phyloP scores from a whole-genome alignment of 2,797 vertebrate species.

The Potorous gilbertii region DNA sequence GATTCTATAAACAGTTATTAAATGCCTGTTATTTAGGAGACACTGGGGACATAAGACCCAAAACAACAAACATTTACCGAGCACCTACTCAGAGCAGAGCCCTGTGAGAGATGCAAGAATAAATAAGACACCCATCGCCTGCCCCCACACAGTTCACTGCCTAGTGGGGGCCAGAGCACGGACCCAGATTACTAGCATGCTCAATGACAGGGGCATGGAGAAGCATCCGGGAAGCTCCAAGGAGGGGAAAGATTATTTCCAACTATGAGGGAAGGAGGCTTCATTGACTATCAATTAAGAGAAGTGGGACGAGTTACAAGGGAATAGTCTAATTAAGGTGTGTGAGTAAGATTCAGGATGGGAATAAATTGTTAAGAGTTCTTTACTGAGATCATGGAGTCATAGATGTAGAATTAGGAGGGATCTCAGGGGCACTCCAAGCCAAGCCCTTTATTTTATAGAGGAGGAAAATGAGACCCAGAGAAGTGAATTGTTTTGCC shows the following conservation, averaged over 20 bases:
- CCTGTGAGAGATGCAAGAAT: background rate
- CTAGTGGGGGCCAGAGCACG: background rate
- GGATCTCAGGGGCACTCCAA: background rate
- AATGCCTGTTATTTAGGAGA: background rate
- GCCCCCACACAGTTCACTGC: background rate
- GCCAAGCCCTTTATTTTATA: background rate
- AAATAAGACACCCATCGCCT: background rate
- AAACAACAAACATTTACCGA: background rate
- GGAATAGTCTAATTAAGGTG: background rate
- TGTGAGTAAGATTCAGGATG: background rate
- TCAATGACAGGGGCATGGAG: background rate
- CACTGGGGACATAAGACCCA: background rate
- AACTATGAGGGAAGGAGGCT: background rate
- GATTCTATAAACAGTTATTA: background rate
- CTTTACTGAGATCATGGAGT: background rate
- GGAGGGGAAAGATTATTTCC: background rate
- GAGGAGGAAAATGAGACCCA: background rate
- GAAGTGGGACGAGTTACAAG: background rate
- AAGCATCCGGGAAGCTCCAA: background rate
- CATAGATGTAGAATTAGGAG: background rate
- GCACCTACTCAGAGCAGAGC: background rate
- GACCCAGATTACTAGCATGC: background rate
- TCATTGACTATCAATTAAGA: background rate
- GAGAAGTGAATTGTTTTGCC: background rate
- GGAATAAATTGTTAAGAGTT: background rate